A percentile compares a stretch with the other conserved stretches of the same genome.
These are phyloP conservation scores for Pristionchus pacificus DNA, from an alignment of 1,140 invertebrate species.

Conservation along the genomic window DNA sequence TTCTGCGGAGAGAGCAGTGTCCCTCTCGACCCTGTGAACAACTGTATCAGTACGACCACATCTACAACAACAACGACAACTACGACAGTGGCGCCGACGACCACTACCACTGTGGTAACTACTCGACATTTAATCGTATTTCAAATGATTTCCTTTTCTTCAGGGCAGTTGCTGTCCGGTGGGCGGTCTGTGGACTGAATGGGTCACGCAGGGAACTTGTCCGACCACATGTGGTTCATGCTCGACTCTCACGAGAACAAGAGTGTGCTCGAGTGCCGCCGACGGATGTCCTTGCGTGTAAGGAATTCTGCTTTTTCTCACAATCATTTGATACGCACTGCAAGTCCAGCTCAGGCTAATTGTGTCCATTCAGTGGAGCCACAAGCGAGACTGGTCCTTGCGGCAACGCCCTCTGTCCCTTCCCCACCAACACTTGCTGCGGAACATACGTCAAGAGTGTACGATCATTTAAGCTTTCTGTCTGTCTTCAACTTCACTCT, in stretches of 20 bases:
- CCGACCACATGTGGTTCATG: neutral
- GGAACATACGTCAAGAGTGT: too few species aligned
- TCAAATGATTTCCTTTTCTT: neutral
- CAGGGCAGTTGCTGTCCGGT: neutral
- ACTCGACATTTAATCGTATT: neutral
- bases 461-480: too few species aligned
- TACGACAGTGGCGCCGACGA: neutral
- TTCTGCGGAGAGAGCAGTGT: neutral
- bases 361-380: too few species aligned
- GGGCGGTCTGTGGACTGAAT: neutral
- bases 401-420: too few species aligned
- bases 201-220: neutral
- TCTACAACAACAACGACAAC: neutral
- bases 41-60: too few species aligned
- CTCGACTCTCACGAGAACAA: neutral
- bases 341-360: too few species aligned
- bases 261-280: neutral
- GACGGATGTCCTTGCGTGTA: neutral
- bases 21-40: too few species aligned
- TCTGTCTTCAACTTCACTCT: too few species aligned
- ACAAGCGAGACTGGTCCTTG: too few species aligned
- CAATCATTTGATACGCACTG: too few species aligned
- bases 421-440: too few species aligned
- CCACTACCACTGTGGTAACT: neutral
- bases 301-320: too few species aligned